Evolutionary conservation across 2,888 invertebrate genomes (phyloP).

Genomic region (Malacosoma neustria): DNA sequence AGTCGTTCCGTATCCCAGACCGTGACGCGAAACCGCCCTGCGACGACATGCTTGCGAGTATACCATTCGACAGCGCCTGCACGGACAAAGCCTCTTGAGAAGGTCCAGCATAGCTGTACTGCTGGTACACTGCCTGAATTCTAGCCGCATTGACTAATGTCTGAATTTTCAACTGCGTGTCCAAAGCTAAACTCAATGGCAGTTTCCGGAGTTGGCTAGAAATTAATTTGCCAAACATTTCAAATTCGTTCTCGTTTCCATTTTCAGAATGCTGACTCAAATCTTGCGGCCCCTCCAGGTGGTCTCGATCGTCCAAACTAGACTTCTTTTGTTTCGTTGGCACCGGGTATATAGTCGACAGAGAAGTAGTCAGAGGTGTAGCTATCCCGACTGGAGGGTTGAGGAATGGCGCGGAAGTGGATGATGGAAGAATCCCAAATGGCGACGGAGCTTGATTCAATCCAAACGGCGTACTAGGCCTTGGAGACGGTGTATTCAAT

Average conservation of each 20-base stretch:
- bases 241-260: constrained; percentile 64
- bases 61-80: constrained; percentile 63
- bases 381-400: constrained; percentile 68
- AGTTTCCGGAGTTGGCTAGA: constrained; percentile 63
- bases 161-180: constrained; percentile 64
- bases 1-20: constrained; percentile 45
- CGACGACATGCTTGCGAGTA: constrained; percentile 57
- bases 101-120: constrained; percentile 64
- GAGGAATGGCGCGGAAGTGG: constrained; percentile 52
- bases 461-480: constrained; percentile 63
- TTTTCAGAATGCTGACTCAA: constrained; percentile 63
- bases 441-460: constrained; percentile 42
- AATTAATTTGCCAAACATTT: constrained; percentile 67
- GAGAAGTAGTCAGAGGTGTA: constrained; percentile 59
- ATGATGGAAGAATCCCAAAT: constrained; percentile 54
- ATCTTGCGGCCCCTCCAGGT: constrained; percentile 55
- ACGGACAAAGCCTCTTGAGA: constrained; percentile 63
- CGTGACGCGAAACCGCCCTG: constrained; percentile 46
- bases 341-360: constrained; percentile 59
- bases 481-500: constrained; percentile 62
- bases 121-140: constrained; percentile 66
- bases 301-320: constrained; percentile 44
- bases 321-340: constrained; percentile 61
- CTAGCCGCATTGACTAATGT: constrained; percentile 61
- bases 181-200: constrained; percentile 58